A percentile compares a stretch with the other conserved stretches of the same genome.
Evolutionary conservation across 2,797 vertebrate species (phyloP).

Genomic region (Syncerus caffer): DNA sequence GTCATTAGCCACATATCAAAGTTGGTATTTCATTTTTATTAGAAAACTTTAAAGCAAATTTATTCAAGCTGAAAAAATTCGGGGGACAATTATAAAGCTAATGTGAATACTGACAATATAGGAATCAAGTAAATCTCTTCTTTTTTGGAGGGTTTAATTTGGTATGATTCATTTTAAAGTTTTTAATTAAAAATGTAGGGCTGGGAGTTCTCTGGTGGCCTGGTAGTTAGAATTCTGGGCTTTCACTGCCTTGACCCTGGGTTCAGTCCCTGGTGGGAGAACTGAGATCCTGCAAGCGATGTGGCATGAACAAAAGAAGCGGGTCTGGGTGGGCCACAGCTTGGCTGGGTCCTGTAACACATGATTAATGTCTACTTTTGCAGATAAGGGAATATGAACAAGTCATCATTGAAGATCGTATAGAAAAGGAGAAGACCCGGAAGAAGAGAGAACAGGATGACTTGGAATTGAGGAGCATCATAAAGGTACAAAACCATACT

Average conservation of each 20-base stretch:
- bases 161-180: background rate
- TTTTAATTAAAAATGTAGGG: background rate
- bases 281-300: background rate
- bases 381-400: constrained; percentile 88
- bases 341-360: background rate
- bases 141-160: background rate
- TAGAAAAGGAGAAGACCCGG: constrained; percentile 84
- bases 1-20: background rate
- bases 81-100: background rate
- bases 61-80: background rate
- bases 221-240: background rate
- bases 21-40: constrained; percentile 3
- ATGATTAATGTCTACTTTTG: constrained; percentile 24
- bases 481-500: constrained; percentile 85
- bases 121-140: background rate
- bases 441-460: constrained; percentile 81
- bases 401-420: constrained; percentile 89
- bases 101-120: background rate
- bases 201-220: background rate
- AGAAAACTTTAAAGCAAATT: background rate
- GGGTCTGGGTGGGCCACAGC: background rate
- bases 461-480: constrained; percentile 79
- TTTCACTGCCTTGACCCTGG: background rate
- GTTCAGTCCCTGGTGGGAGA: background rate
- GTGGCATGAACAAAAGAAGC: background rate